These are phyloP conservation scores for Chaenocephalus aceratus DNA, from an alignment of 2,113 vertebrate genomes.

Conservation along the genomic window DNA sequence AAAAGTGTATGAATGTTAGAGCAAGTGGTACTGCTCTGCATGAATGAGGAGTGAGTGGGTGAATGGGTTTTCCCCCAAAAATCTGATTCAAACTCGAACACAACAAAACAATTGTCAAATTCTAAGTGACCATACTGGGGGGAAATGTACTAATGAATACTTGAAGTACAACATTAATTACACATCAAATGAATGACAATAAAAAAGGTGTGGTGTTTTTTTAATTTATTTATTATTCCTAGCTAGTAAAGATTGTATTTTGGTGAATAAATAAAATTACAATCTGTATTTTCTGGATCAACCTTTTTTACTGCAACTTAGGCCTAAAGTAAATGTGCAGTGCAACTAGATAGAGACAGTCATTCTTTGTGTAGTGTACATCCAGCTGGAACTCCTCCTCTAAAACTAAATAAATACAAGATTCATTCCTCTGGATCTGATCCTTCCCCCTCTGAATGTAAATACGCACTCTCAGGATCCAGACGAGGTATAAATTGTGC, in stretches of 20 bases:
- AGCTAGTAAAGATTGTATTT: neutral
- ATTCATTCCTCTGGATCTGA: conserved; percentile 60
- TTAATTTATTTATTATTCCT: too few relatives aligned
- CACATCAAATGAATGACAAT: neutral
- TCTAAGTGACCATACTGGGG: neutral
- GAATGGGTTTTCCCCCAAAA: too few relatives aligned
- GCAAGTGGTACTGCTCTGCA: too few relatives aligned
- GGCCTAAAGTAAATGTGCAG: neutral
- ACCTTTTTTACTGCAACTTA: neutral
- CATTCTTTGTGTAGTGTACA: neutral
- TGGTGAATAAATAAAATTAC: neutral
- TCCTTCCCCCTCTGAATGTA: conserved; percentile 59
- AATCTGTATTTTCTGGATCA: neutral
- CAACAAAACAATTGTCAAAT: too few relatives aligned
- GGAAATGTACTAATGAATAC: neutral
- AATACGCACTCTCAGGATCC: conserved; percentile 51
- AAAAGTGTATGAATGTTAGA: too few relatives aligned
- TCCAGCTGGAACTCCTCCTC: conserved; percentile 11
- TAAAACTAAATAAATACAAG: conserved; percentile 45
- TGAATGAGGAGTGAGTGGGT: too few relatives aligned
- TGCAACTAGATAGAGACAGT: neutral
- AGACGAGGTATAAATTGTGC: conserved; percentile 64
- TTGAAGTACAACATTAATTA: neutral
- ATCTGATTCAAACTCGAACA: too few relatives aligned
- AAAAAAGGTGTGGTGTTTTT: neutral